Conservation (phyloP, 2,113 vertebrate species). For the Ranitomeya variabilis region DNA sequence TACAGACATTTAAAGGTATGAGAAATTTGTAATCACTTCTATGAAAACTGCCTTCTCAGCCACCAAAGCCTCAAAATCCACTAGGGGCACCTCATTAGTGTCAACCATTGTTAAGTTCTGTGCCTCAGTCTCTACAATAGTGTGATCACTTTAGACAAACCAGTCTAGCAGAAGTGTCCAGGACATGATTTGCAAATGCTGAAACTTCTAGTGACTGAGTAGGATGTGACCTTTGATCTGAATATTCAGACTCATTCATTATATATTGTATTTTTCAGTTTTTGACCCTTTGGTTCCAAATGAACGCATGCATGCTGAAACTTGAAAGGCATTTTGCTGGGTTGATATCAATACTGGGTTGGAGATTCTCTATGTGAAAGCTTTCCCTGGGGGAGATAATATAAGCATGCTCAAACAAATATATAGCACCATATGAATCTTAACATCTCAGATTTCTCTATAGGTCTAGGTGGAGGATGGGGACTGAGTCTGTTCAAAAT, state of each 20-base stretch:
- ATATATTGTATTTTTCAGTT: neutral
- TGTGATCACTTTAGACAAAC: neutral
- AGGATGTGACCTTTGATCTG: neutral
- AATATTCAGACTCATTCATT: neutral
- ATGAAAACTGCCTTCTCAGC: too few species aligned
- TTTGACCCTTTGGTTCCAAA: slow-evolving; percentile 1
- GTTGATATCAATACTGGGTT: neutral
- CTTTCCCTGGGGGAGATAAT: neutral
- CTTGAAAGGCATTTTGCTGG: slow-evolving; percentile 7
- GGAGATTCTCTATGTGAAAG: neutral
- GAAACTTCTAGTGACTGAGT: neutral
- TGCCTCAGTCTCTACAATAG: neutral
- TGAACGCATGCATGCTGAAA: neutral
- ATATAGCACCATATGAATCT: neutral
- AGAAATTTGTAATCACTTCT: too few species aligned
- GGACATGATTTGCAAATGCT: neutral
- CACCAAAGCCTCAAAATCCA: too few species aligned
- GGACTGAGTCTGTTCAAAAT: neutral
- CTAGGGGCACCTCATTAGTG: too few species aligned
- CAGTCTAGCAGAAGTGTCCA: neutral
- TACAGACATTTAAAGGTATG: too few species aligned
- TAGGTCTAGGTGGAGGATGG: neutral
- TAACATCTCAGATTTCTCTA: neutral
- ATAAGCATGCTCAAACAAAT: slow-evolving; percentile 14
- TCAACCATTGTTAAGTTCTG: too few species aligned